phyloP scores from a whole-genome alignment of 1,140 invertebrate genomes.

The Agraylea sexmaculata region DNA sequence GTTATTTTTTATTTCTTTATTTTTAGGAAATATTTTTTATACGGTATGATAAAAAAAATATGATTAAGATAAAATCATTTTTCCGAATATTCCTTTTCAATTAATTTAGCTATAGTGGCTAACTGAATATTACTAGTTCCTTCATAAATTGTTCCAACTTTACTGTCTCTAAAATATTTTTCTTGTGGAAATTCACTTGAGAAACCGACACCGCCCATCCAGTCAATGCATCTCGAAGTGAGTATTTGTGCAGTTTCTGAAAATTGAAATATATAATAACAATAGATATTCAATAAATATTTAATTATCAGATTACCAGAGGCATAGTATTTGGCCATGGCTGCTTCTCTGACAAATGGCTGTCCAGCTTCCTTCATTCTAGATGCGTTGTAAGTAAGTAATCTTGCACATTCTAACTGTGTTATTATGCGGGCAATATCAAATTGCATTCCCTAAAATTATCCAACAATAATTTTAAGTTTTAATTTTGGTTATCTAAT shows the following conservation, averaged over 20 bases:
- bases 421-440: conserved; percentile 82
- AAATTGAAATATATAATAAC: conserved; percentile 17
- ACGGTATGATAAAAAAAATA: too few relatives aligned
- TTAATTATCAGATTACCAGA: conserved; percentile 52
- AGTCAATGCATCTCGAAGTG: conserved; percentile 87
- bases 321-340: conserved; percentile 89
- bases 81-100: conserved; percentile 58
- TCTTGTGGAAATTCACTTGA: conserved; percentile 93
- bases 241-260: conserved; percentile 74
- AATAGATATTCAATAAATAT: conserved; percentile 2
- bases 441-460: conserved; percentile 79
- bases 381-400: conserved; percentile 90
- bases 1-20: too few relatives aligned
- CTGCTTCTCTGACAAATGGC: conserved; percentile 82
- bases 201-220: conserved; percentile 95
- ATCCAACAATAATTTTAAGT: too few relatives aligned
- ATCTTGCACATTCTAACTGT: conserved; percentile 76
- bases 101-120: conserved; percentile 89
- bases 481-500: too few relatives aligned
- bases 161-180: conserved; percentile 91
- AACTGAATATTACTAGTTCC: conserved; percentile 96
- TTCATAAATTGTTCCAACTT: conserved; percentile 95
- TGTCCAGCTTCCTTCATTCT: conserved; percentile 70
- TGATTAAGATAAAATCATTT: too few relatives aligned
- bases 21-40: too few relatives aligned